These are phyloP conservation scores for Polylopha cassiicola DNA, from an alignment of 2,888 invertebrate genomes.

Conservation along the genomic window DNA sequence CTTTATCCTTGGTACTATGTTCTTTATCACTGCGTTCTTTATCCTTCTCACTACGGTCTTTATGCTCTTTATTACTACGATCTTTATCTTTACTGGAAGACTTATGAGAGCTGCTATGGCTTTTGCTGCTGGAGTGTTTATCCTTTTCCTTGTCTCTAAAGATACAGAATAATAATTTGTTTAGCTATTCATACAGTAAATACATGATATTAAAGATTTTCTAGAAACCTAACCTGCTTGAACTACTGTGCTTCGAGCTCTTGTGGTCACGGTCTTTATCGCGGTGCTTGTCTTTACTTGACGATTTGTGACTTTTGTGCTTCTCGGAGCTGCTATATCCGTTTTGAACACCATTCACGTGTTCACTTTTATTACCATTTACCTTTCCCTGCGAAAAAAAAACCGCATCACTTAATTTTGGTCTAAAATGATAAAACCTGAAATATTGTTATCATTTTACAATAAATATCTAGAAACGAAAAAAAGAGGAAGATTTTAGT, in stretches of 20 bases:
- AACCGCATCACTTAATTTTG: slow-evolving; percentile 22
- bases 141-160: slow-evolving; percentile 73
- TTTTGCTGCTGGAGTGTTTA: slow-evolving; percentile 73
- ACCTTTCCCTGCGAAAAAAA: slow-evolving; percentile 61
- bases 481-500: too few relatives aligned
- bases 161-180: slow-evolving; percentile 12
- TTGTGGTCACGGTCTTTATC: slow-evolving; percentile 81
- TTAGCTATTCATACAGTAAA: slow-evolving; percentile 16
- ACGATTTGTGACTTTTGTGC: slow-evolving; percentile 80
- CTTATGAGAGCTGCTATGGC: slow-evolving; percentile 75
- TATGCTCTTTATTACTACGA: slow-evolving; percentile 53
- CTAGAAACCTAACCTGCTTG: slow-evolving; percentile 69
- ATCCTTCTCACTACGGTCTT: slow-evolving; percentile 34
- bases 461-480: too few relatives aligned
- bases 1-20: slow-evolving; percentile 48
- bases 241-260: slow-evolving; percentile 70
- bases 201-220: slow-evolving; percentile 39
- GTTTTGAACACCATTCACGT: slow-evolving; percentile 89
- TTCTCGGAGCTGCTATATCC: slow-evolving; percentile 80
- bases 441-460: not conserved
- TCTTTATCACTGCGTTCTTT: slow-evolving; percentile 36
- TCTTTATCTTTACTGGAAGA: slow-evolving; percentile 70
- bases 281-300: slow-evolving; percentile 82
- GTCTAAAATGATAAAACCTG: not conserved
- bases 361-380: slow-evolving; percentile 76